Evolutionary conservation across 2,113 vertebrate genomes (phyloP).

Genomic region (Crotalus viridis): DNA sequence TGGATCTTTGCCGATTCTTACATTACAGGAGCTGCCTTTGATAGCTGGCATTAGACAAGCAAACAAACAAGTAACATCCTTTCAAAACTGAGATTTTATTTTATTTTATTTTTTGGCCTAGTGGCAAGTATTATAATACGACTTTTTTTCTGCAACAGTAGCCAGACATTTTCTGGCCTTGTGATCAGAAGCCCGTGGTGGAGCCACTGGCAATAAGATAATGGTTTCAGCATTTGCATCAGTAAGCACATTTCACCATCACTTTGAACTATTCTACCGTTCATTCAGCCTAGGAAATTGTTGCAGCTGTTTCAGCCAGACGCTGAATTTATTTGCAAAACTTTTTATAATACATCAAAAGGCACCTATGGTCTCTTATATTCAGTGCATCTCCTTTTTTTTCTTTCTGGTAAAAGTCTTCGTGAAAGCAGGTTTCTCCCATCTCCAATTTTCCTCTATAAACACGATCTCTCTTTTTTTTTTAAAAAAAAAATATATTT

Average conservation of each 20-base stretch:
- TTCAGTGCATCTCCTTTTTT: slow-evolving; percentile 18
- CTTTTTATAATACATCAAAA: slow-evolving; percentile 48
- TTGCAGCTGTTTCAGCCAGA: slow-evolving; percentile 50
- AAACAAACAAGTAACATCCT: slow-evolving; percentile 14
- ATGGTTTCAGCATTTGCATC: slow-evolving; percentile 62
- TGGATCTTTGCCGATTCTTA: neutral
- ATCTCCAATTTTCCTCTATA: neutral
- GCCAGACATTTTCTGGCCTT: slow-evolving; percentile 59
- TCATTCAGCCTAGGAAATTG: slow-evolving; percentile 51
- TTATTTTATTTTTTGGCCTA: slow-evolving; percentile 27
- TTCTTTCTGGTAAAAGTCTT: neutral
- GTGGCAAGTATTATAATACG: slow-evolving; percentile 43
- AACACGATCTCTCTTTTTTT: neutral
- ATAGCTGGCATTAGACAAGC: neutral
- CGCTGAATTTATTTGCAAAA: slow-evolving; percentile 50
- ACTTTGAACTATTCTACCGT: slow-evolving; percentile 54
- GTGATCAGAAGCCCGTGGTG: slow-evolving; percentile 57
- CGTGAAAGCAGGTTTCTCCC: neutral
- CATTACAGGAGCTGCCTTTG: neutral
- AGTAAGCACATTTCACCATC: slow-evolving; percentile 64
- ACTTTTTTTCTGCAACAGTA: slow-evolving; percentile 65
- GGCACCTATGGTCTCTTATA: slow-evolving; percentile 10
- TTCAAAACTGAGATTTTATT: slow-evolving; percentile 34
- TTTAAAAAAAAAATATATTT: neutral
- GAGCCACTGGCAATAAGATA: slow-evolving; percentile 60